Evolutionary conservation across 1,140 invertebrate genomes (phyloP).

Genomic region (Lepidurus couesii): DNA sequence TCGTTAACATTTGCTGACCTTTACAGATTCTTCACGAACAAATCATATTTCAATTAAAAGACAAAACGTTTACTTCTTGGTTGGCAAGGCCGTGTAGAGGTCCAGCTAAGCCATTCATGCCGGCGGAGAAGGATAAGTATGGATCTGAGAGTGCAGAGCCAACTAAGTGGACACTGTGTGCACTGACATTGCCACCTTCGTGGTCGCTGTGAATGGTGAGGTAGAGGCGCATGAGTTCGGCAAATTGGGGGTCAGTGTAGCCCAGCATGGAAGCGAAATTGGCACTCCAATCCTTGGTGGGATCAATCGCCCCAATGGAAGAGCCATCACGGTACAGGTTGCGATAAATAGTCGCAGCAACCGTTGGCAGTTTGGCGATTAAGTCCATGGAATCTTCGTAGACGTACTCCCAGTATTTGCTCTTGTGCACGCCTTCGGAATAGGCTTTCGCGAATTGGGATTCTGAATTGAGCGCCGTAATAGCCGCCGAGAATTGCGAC

Average conservation of each 20-base stretch:
- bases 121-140: slow-evolving; percentile 88
- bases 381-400: slow-evolving; percentile 95
- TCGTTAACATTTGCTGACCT: no score
- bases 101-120: slow-evolving; percentile 73
- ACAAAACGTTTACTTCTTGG: slow-evolving; percentile 60
- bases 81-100: slow-evolving; percentile 94
- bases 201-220: slow-evolving; percentile 94
- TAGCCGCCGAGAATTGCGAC: slow-evolving; percentile 89
- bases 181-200: slow-evolving; percentile 92
- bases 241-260: slow-evolving; percentile 75
- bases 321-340: slow-evolving; percentile 83
- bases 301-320: slow-evolving; percentile 78
- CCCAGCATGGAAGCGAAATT: slow-evolving; percentile 92
- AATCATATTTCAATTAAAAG: not conserved
- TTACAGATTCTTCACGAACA: not conserved
- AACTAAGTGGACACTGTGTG: slow-evolving; percentile 90
- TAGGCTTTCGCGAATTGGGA: slow-evolving; percentile 92
- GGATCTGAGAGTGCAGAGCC: slow-evolving; percentile 92
- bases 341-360: slow-evolving; percentile 91
- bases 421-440: slow-evolving; percentile 73
- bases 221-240: slow-evolving; percentile 89
- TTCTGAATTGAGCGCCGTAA: slow-evolving; percentile 87
- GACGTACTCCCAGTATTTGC: slow-evolving; percentile 79
- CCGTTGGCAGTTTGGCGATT: slow-evolving; percentile 89
- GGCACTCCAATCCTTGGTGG: slow-evolving; percentile 84